These are phyloP conservation scores for Botia kubotai DNA, from an alignment of 2,797 vertebrate species.

Conservation along the genomic window DNA sequence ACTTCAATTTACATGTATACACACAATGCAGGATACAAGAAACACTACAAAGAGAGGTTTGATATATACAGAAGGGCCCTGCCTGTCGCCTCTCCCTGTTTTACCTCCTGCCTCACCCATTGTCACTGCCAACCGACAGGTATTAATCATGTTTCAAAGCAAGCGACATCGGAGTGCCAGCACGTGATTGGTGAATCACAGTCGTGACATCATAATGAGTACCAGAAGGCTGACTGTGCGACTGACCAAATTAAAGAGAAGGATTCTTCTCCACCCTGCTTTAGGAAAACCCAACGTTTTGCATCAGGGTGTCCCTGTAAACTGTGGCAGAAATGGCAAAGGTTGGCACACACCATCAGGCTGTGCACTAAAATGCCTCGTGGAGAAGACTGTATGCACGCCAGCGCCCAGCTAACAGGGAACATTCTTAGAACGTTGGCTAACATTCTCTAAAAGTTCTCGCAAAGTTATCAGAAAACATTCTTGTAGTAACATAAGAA, in stretches of 20 bases:
- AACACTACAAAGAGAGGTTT: not conserved
- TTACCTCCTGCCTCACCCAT: not conserved
- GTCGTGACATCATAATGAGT: not conserved
- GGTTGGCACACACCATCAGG: slow-evolving; percentile 43
- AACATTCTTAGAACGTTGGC: too few species aligned
- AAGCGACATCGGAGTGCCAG: not conserved
- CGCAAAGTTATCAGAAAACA: too few species aligned
- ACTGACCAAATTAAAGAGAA: slow-evolving; percentile 1
- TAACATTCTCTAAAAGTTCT: too few species aligned
- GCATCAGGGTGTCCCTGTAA: slow-evolving; percentile 39
- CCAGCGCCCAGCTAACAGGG: not conserved
- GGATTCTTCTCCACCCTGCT: not conserved
- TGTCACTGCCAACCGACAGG: slow-evolving; percentile 8
- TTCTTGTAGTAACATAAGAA: too few species aligned
- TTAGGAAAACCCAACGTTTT: slow-evolving; percentile 47
- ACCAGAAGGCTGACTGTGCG: not conserved
- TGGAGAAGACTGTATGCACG: slow-evolving; percentile 24
- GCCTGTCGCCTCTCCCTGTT: not conserved
- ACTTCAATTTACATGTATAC: not conserved
- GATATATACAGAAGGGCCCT: not conserved
- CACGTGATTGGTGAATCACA: not conserved
- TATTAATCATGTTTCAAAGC: slow-evolving; percentile 10
- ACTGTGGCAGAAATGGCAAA: slow-evolving; percentile 34
- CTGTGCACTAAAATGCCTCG: slow-evolving; percentile 45
- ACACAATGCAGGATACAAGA: not conserved